phyloP scores from a whole-genome alignment of 2,888 invertebrate species.

The Ischnura elegans region DNA sequence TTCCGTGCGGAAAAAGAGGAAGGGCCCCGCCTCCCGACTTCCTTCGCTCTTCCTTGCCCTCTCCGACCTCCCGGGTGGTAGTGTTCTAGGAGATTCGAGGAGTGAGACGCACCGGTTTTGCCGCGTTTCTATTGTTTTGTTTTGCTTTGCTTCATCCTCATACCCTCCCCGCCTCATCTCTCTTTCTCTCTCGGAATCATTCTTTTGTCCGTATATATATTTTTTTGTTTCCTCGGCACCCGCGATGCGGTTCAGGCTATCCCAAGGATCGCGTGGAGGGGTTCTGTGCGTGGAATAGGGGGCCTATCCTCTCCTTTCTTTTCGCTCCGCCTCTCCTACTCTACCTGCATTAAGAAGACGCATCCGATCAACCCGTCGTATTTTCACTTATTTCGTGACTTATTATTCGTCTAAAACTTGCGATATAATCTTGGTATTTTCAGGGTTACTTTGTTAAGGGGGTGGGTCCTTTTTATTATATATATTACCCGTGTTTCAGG shows the following conservation, averaged over 20 bases:
- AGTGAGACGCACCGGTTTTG: neutral
- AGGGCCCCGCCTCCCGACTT: neutral
- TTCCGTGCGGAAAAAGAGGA: neutral
- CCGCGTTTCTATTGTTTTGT: conserved; percentile 8
- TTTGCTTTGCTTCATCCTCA: neutral
- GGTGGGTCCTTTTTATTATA: no score
- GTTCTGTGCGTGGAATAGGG: neutral
- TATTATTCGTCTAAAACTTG: no score
- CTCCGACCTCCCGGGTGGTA: neutral
- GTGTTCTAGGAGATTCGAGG: neutral
- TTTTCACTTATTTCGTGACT: no score
- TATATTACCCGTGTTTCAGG: no score
- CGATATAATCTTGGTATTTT: no score
- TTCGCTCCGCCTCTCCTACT: no score
- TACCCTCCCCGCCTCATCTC: neutral
- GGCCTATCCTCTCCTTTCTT: neutral
- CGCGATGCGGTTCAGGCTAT: neutral
- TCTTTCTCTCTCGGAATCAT: neutral
- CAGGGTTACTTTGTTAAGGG: no score
- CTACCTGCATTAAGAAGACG: no score
- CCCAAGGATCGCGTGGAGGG: neutral
- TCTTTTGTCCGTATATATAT: neutral
- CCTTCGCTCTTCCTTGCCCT: neutral
- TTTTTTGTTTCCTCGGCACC: neutral
- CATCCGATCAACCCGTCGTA: no score